Percentiles rank a stretch among this genome's conserved stretches.
Conservation (phyloP, 2,113 vertebrate genomes). For the Malurus elegans region DNA sequence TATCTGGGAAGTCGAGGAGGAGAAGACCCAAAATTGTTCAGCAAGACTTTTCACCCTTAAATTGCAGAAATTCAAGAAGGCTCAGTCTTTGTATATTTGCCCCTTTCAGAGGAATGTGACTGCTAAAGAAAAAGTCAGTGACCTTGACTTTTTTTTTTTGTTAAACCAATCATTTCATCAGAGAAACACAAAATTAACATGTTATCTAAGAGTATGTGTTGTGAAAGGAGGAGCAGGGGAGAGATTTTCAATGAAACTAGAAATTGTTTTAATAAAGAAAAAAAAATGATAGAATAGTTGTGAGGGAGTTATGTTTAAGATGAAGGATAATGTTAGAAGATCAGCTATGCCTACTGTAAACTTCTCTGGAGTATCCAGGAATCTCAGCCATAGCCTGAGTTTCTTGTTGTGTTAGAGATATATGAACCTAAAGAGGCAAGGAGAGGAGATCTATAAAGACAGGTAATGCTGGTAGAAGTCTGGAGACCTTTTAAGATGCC, state of each 20-base stretch:
- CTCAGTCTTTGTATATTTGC: neutral
- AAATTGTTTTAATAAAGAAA: neutral
- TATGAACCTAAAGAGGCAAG: neutral
- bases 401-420: neutral
- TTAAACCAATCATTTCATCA: neutral
- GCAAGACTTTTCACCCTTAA: neutral
- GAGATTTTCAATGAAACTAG: neutral
- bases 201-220: neutral
- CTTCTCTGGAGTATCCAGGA: neutral
- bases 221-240: neutral
- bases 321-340: neutral
- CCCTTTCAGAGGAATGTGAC: neutral
- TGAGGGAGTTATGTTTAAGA: neutral
- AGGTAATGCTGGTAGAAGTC: neutral
- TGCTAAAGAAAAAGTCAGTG: neutral
- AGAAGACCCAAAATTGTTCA: neutral
- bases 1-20: neutral
- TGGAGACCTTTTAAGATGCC: neutral
- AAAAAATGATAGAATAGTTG: neutral
- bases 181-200: neutral
- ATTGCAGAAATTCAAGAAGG: neutral
- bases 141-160: neutral
- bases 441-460: neutral
- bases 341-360: neutral
- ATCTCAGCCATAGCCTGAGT: neutral